These are phyloP conservation scores for Charina bottae DNA, from an alignment of 2,113 vertebrate genomes.

Conservation along the genomic window DNA sequence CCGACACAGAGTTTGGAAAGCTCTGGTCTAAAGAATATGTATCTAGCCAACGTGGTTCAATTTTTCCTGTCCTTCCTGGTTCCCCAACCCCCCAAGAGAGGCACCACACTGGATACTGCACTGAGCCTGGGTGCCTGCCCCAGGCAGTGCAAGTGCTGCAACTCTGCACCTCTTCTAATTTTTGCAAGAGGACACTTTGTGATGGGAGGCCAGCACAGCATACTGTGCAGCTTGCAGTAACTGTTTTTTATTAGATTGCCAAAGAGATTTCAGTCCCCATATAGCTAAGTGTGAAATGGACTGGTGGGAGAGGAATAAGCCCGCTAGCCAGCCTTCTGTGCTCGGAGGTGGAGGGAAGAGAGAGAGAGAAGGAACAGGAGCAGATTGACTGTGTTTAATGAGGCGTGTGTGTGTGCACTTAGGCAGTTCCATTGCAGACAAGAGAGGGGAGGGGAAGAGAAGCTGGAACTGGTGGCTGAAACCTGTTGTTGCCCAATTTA, in stretches of 20 bases:
- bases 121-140: background rate
- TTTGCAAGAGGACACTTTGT: background rate
- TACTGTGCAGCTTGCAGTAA: background rate
- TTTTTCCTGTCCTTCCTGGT: background rate
- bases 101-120: background rate
- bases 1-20: too few relatives aligned
- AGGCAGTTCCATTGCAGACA: background rate
- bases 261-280: background rate
- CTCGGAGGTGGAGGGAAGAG: background rate
- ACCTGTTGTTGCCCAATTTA: background rate
- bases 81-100: background rate
- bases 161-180: background rate
- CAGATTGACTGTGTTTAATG: background rate
- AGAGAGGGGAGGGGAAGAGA: background rate
- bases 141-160: background rate
- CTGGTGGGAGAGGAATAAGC: background rate
- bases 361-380: background rate
- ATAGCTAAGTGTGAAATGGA: background rate
- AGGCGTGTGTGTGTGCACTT: background rate
- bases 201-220: background rate
- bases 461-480: background rate
- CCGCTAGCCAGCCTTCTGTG: background rate
- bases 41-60: background rate
- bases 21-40: background rate
- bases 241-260: background rate